Evolutionary conservation across 2,113 vertebrate genomes (phyloP).

Genomic region (Proterorhinus semilunaris): DNA sequence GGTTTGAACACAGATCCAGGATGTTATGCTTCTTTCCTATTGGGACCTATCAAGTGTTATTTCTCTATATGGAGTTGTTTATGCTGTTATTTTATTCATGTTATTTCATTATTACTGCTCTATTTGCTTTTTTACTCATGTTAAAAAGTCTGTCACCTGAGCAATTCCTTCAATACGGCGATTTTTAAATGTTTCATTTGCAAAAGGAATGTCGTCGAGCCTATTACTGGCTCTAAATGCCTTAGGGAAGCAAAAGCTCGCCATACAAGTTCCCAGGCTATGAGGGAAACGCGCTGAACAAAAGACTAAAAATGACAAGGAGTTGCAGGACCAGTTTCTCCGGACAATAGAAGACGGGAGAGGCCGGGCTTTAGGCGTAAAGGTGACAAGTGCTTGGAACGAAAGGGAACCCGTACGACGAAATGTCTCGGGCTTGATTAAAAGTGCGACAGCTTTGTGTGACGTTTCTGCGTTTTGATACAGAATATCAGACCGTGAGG

Average conservation of each 20-base stretch:
- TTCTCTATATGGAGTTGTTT: too few species aligned
- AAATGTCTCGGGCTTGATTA: not conserved
- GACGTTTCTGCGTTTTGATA: not conserved
- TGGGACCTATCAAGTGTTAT: too few species aligned
- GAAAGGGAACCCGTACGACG: not conserved
- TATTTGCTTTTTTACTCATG: too few species aligned
- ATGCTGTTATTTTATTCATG: too few species aligned
- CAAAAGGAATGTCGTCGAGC: conserved; percentile 1
- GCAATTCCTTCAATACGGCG: too few species aligned
- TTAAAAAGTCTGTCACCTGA: too few species aligned
- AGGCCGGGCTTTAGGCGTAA: conserved; percentile 8
- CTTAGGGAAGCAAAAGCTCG: conserved; percentile 33
- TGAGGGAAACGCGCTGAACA: conserved; percentile 28
- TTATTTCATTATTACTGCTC: too few species aligned
- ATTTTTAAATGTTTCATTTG: not conserved
- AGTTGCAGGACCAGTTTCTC: conserved; percentile 59
- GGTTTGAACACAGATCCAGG: too few species aligned
- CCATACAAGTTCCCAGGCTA: conserved; percentile 50
- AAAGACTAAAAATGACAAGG: conserved; percentile 39
- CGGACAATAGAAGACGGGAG: conserved; percentile 37
- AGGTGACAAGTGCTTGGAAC: not conserved
- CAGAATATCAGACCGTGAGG: conserved; percentile 7
- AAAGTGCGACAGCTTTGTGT: not conserved
- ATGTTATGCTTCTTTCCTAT: too few species aligned
- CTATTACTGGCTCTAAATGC: conserved; percentile 6